Evolutionary conservation across 1,140 invertebrate species (phyloP), one percentile per base, ranked within the genome.

Genomic region (Drosophila arizonae): DNA sequence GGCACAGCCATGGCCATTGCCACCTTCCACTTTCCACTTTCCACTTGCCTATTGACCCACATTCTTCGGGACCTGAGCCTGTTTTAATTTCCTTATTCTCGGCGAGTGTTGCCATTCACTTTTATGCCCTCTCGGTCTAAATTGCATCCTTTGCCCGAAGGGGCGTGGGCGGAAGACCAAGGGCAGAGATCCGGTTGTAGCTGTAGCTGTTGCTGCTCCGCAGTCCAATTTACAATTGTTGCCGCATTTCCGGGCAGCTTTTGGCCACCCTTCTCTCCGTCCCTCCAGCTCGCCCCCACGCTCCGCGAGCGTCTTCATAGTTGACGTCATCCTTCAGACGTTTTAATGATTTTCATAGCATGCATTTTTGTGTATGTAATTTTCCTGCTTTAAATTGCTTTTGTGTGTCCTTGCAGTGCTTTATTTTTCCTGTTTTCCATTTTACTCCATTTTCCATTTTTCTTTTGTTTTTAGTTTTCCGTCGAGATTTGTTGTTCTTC

Each of bases 301-400:
- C 43, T 6, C 4, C 15, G n/a, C 9, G 43, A 46, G 15, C 66
- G 33, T 36, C 30, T n/a, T 51, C 43, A 41, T 30, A 15, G 50
- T 21, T 52, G 50, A 28, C 45, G 54, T 50, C 58, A 30, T 61
- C 64, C 11, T 65, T 81, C 76, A 87, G 82, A 87, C 82, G 48
- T 70, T 81, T 81, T 86, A 87, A 86, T 87, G 82, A 86, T 86
- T 86, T 86, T 87, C 76, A 69, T 69, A 87, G 82, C 79, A 76
- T 81, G 72, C 72, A 76, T 86, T 78, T 72, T 66, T 51, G 56
- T 73, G 71, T 36, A 73, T 72, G 70, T 77, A 82, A 76, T 75
- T 81, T 81, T 77, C 50, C 74, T 73, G 68, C 67, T 76, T 86
- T 86, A 86, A 86, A 87, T 86, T 87, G 76, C 84, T 86, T 81